A percentile compares a stretch with the other conserved stretches of the same genome.
Evolutionary conservation across 1,140 invertebrate species (phyloP).

Genomic region (Brachionus rubens): DNA sequence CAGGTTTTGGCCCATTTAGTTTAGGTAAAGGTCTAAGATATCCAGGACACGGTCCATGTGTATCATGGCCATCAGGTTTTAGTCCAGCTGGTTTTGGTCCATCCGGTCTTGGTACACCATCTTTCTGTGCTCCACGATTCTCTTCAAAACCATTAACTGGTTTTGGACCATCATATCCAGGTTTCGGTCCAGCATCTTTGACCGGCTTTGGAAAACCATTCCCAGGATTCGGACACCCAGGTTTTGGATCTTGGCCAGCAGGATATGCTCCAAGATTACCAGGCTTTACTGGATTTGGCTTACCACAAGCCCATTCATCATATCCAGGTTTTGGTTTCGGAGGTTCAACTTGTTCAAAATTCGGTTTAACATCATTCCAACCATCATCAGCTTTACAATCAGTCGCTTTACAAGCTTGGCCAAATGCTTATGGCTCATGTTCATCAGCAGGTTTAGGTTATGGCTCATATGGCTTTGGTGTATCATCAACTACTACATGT

Average conservation of each 20-base stretch:
- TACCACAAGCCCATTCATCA: too few species aligned
- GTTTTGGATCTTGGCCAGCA: neutral
- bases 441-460: neutral
- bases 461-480: neutral
- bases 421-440: neutral
- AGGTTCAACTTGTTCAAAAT: neutral
- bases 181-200: too few species aligned
- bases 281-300: too few species aligned
- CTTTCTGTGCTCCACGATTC: neutral
- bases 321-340: too few species aligned
- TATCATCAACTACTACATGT: too few species aligned
- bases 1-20: too few species aligned
- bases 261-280: too few species aligned
- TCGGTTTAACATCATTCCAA: neutral
- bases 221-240: neutral
- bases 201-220: neutral
- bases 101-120: neutral
- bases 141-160: too few species aligned
- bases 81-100: neutral
- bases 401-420: neutral
- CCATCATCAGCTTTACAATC: constrained; percentile 10
- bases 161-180: too few species aligned
- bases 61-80: too few species aligned
- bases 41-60: too few species aligned
- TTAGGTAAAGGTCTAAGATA: too few species aligned